Base-by-base conservation (phyloP, 2,888 invertebrate genomes). In the Lycaena phlaeas region DNA sequence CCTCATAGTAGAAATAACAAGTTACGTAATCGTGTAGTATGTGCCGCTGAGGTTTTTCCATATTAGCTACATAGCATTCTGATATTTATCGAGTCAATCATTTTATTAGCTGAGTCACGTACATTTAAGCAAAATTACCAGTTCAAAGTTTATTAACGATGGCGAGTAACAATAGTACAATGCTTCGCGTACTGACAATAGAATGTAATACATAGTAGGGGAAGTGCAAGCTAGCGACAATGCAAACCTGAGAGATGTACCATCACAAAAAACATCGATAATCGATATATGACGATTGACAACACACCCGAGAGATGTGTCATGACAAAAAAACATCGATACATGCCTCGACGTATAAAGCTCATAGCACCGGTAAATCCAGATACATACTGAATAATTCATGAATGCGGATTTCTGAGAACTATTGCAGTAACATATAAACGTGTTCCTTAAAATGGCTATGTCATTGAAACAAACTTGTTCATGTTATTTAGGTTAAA, bases 151-250 rank as follows among this genome's bases (percentile, higher is more conserved):
- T n/a, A n/a, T n/a, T n/a, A 59, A 63, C 57, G n/a, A 17, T 12
- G 10, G 4, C 22, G 11, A 11, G 22, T 64, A 71, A 81, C 77
- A 79, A 78, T 78, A 67, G 62, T 67, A 70, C 75, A 68, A 65
- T 70, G 72, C 75, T 72, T 68, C 65, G 63, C 63, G 56, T 59
- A n/a, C 57, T 60, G 61, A 82, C 79, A 82, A 81, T 81, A 63
- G 72, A 78, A 79, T 79, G 73, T 76, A 77, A 9, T 78, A 77
- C 75, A 70, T 72, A 64, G 56, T 61, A 52, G 63, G 66, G 69
- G 70, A 70, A 73, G 68, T 61, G 61, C 63, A 64, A 59, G 65
- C 17, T 17, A 11, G 5, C 10, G 56, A 59, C 64, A 79, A 71
- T 64, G 81, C 79, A 79, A 81, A 78, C 64, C 62, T 57, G 56